phyloP scores from a whole-genome alignment of 1,140 invertebrate species.

The Bradysia coprophila region DNA sequence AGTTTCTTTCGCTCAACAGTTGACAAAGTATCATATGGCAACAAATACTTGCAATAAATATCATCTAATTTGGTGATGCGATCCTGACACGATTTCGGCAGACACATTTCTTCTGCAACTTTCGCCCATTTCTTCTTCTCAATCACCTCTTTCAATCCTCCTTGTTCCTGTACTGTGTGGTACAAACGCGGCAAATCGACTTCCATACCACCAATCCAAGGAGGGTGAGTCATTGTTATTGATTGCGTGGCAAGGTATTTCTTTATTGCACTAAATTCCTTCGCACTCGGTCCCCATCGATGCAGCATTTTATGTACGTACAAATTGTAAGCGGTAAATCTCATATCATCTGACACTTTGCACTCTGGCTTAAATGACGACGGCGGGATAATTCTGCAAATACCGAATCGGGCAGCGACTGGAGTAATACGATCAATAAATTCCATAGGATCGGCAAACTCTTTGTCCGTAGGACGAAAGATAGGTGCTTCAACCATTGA shows the following conservation, averaged over 20 bases:
- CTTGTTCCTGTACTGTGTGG: constrained; percentile 65
- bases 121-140: constrained; percentile 82
- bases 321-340: constrained; percentile 81
- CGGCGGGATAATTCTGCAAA: constrained; percentile 82
- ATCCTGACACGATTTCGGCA: constrained; percentile 67
- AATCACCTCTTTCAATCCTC: constrained; percentile 75
- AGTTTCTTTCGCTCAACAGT: constrained; percentile 54
- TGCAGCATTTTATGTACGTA: constrained; percentile 78
- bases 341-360: constrained; percentile 64
- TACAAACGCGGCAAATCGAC: constrained; percentile 75
- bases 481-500: constrained; percentile 62
- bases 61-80: constrained; percentile 72
- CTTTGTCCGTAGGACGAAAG: constrained; percentile 64
- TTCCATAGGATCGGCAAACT: constrained; percentile 77
- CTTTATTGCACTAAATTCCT: constrained; percentile 71
- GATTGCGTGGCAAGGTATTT: constrained; percentile 64
- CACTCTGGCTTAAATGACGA: constrained; percentile 73
- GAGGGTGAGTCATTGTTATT: constrained; percentile 52
- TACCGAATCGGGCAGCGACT: constrained; percentile 63
- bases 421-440: constrained; percentile 73
- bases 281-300: constrained; percentile 76
- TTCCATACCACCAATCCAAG: constrained; percentile 76
- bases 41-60: constrained; percentile 83
- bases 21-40: constrained; percentile 77
- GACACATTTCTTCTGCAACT: constrained; percentile 74